Base-by-base conservation (phyloP, 2,797 vertebrate species). In the Malacoraja senta region DNA sequence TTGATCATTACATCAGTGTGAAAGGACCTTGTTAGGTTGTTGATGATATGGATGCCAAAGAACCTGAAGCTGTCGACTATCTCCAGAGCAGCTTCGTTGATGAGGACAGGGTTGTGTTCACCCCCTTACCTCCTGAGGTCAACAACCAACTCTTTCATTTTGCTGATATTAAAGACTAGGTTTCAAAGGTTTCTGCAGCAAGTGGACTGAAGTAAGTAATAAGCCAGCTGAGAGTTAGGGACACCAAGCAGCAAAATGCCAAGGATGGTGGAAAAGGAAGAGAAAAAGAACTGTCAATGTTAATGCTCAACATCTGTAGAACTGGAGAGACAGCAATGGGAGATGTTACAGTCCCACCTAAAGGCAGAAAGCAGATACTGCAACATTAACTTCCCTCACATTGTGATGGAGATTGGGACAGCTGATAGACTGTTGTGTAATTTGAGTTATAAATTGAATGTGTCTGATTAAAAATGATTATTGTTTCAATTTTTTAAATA, bases 341-440 rank as follows among this genome's bases (percentile, higher is more conserved):
- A 8, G 7, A 68, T 88, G 84, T 68, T 88, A 88, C n/a, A 68
- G 61, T 88, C 84, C 84, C 84, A 88, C 65, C 84, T 88, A 68
- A 35, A 68, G 84, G 84, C 63, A 88, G 29, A 8, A 88, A 68
- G 61, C n/a, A 68, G n/a, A 19, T 19, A 68, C 84, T 88, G 61
- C 84, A 68, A 17, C 53, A 68, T 6, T n/a, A n/a, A 65, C 17
- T 35, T 19, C 61, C 58, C 19, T 63, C 19, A 29, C 13, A 19
- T 29, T 35, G 84, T 9, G 15, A 65, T 65, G 84, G 15, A 63
- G 26, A 9, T 15, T n/a, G 26, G 7, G 35, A 38, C 38, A 44
- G 53, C 0, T 29, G 53, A 10, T 32, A 63, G 29, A 32, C 3
- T 63, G 35, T 38, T 63, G 26, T 3, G 3, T 86, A 35, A n/a